Percentiles rank a stretch among this genome's conserved stretches.
These are phyloP conservation scores for Nephrocerus scutellatus DNA, from an alignment of 2,888 invertebrate genomes.

Conservation along the genomic window DNA sequence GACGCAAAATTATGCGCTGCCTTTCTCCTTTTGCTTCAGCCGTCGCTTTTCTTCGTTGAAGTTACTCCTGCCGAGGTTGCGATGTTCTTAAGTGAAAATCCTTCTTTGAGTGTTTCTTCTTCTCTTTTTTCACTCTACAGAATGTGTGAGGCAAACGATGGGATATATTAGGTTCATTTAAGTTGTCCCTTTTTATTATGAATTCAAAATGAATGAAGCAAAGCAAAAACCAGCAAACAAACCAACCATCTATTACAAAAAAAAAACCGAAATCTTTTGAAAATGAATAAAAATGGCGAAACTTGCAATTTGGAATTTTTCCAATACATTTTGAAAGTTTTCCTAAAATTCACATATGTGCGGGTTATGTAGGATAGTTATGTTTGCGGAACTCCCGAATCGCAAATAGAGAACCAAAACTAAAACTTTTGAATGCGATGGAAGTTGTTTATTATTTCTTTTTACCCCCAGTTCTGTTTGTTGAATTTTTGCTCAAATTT, in stretches of 20 bases:
- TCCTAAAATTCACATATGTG: too few relatives aligned
- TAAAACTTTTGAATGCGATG: too few relatives aligned
- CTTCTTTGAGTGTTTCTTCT: neutral
- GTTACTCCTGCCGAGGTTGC: neutral
- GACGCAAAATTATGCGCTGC: slow-evolving; percentile 21
- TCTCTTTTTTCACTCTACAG: slow-evolving; percentile 4
- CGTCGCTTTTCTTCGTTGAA: slow-evolving; percentile 8
- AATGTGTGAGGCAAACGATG: slow-evolving; percentile 9
- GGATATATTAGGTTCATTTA: slow-evolving; percentile 23
- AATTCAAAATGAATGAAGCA: too few relatives aligned
- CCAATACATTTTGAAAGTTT: slow-evolving; percentile 20
- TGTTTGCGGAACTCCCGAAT: too few relatives aligned
- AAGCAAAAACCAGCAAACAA: slow-evolving; percentile 1
- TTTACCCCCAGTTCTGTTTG: too few relatives aligned
- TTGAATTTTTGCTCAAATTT: too few relatives aligned
- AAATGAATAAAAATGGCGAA: slow-evolving; percentile 6
- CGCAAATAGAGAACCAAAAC: too few relatives aligned
- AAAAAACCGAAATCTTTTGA: too few relatives aligned
- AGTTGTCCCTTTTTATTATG: slow-evolving; percentile 20
- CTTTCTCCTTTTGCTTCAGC: neutral
- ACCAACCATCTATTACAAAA: neutral
- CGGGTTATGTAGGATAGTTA: too few relatives aligned
- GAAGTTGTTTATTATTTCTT: too few relatives aligned
- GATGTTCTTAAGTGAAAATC: too few relatives aligned
- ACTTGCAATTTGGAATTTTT: slow-evolving; percentile 20